Evolutionary conservation across 2,113 vertebrate genomes (phyloP).

Genomic region (Telmatochromis sp.): DNA sequence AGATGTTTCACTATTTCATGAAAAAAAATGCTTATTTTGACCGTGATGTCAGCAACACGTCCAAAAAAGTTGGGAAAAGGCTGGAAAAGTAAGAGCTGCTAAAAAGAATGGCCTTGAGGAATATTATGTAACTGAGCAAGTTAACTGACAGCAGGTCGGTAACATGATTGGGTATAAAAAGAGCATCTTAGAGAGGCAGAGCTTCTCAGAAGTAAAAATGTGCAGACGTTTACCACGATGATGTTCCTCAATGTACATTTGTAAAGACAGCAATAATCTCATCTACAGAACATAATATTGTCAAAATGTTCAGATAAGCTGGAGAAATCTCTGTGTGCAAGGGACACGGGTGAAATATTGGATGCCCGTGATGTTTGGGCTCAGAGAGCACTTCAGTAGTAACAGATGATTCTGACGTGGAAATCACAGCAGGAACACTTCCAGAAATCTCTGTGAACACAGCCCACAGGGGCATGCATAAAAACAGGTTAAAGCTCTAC

Average conservation of each 20-base stretch:
- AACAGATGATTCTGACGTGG: neutral
- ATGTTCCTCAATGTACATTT: neutral
- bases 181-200: neutral
- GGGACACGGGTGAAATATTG: neutral
- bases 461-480: neutral
- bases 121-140: neutral
- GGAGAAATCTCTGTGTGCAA: neutral
- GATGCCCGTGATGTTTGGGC: neutral
- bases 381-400: neutral
- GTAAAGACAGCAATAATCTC: neutral
- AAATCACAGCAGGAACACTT: neutral
- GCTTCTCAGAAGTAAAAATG: neutral
- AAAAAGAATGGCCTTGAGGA: neutral
- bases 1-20: neutral
- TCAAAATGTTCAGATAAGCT: neutral
- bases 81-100: neutral
- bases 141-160: neutral
- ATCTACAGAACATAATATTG: neutral
- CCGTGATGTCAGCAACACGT: neutral
- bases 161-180: neutral
- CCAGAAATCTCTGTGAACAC: neutral
- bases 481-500: neutral
- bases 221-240: fast-evolving
- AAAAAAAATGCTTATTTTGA: neutral
- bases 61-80: neutral